These are phyloP conservation scores for Ceratina australensis DNA, from an alignment of 1,140 invertebrate species.

Conservation along the genomic window DNA sequence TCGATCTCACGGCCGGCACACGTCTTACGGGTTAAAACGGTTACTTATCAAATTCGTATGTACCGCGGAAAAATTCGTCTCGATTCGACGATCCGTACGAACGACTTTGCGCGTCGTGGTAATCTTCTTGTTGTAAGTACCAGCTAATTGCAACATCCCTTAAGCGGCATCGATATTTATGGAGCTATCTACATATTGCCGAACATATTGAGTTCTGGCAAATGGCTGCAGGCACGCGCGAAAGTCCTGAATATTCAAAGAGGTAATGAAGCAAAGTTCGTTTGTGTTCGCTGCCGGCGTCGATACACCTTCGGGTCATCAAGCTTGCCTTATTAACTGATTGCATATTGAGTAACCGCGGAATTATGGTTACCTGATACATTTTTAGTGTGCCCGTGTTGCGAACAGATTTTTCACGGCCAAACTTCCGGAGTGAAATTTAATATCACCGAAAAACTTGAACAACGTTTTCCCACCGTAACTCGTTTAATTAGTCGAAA, in stretches of 20 bases:
- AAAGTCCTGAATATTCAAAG: conserved; percentile 78
- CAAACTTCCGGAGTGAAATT: too few species aligned
- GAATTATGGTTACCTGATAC: conserved; percentile 47
- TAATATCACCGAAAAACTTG: too few species aligned
- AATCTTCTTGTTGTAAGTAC: conserved; percentile 11
- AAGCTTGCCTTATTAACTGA: conserved; percentile 66
- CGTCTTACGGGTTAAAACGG: too few species aligned
- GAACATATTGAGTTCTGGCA: conserved; percentile 76
- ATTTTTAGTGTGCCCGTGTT: conserved; percentile 24
- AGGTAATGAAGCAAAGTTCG: conserved; percentile 77
- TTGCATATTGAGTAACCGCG: conserved; percentile 59
- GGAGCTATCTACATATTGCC: conserved; percentile 73
- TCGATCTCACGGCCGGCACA: not conserved
- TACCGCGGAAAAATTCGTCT: too few species aligned
- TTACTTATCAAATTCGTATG: too few species aligned
- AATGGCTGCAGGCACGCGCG: conserved; percentile 74
- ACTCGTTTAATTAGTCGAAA: too few species aligned
- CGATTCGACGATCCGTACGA: too few species aligned
- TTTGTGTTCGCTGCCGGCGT: conserved; percentile 58
- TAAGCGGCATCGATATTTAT: conserved; percentile 69
- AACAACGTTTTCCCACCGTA: too few species aligned
- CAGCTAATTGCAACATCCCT: conserved; percentile 44
- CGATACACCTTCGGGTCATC: conserved; percentile 65
- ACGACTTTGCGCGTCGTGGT: too few species aligned
- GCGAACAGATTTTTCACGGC: too few species aligned